Evolutionary conservation across 1,140 invertebrate species (phyloP).

Genomic region (Leptinotarsa defecta): DNA sequence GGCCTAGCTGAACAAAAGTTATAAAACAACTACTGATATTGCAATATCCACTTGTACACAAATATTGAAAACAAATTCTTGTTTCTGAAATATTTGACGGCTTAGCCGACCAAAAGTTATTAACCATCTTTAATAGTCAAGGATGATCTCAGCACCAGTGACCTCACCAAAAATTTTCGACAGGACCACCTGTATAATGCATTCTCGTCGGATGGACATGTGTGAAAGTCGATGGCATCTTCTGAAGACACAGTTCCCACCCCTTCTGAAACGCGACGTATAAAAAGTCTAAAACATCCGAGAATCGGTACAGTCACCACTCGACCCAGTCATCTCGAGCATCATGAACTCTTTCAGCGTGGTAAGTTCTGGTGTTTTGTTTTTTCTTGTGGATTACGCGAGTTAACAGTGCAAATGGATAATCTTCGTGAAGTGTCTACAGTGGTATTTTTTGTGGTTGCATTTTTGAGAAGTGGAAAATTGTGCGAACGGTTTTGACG

Average conservation of each 20-base stretch:
- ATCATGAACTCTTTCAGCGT: slow-evolving; percentile 57
- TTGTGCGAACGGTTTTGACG: not conserved
- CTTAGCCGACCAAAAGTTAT: no score
- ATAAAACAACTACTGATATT: no score
- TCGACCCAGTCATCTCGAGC: slow-evolving; percentile 53
- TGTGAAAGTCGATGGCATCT: slow-evolving; percentile 50
- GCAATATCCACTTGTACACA: no score
- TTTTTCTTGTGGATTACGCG: slow-evolving; percentile 16
- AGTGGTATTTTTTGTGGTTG: slow-evolving; percentile 28
- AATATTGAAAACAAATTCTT: no score
- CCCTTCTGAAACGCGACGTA: slow-evolving; percentile 42
- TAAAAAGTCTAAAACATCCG: slow-evolving; percentile 48
- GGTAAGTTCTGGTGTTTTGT: slow-evolving; percentile 49
- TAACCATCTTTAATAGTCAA: not conserved
- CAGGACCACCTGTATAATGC: slow-evolving; percentile 19
- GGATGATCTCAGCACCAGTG: slow-evolving; percentile 17
- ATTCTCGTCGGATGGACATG: slow-evolving; percentile 22
- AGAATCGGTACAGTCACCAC: slow-evolving; percentile 53
- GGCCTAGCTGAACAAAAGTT: no score
- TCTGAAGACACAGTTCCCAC: slow-evolving; percentile 49
- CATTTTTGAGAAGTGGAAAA: slow-evolving; percentile 1
- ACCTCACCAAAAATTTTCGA: slow-evolving; percentile 23
- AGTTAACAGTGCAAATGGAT: slow-evolving; percentile 25
- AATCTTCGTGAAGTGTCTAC: slow-evolving; percentile 18
- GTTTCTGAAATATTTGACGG: no score